phyloP scores from a whole-genome alignment of 2,797 vertebrate genomes.

The Vespertilio murinus region DNA sequence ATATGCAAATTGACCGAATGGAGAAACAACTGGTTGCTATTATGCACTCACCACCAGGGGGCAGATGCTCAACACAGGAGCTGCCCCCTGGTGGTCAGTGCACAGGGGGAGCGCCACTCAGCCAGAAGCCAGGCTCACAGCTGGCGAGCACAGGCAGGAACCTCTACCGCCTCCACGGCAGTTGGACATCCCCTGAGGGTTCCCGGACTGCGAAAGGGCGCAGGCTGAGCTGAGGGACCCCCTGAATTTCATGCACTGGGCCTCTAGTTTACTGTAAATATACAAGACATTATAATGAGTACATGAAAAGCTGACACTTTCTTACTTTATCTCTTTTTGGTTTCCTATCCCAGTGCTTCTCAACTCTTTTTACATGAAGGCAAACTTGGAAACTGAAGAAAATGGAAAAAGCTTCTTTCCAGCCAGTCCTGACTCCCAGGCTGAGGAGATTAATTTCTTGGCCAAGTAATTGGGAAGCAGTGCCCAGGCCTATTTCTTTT shows the following conservation, averaged over 20 bases:
- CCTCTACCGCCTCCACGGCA: no score
- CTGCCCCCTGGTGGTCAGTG: no score
- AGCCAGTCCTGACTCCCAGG: neutral
- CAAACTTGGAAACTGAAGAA: neutral
- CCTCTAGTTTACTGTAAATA: neutral
- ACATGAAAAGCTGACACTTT: neutral
- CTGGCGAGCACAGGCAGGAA: no score
- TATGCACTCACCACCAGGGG: no score
- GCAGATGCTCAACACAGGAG: no score
- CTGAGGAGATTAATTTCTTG: conserved; percentile 6
- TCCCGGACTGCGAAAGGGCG: no score
- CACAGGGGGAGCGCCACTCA: no score
- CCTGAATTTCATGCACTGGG: no score
- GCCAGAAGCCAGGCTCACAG: no score
- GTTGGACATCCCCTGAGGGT: no score
- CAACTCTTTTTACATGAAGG: neutral
- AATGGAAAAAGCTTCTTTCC: neutral
- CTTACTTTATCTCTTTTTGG: neutral
- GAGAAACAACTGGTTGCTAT: accelerated
- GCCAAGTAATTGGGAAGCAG: neutral
- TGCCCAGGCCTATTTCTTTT: neutral
- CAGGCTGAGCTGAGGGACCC: no score
- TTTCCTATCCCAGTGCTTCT: neutral
- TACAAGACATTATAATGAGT: neutral
- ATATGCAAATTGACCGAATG: no score